A percentile compares a stretch with the other conserved stretches of the same genome.
Conservation (phyloP, 2,797 vertebrate species). For the Syngnathus rostellatus region DNA sequence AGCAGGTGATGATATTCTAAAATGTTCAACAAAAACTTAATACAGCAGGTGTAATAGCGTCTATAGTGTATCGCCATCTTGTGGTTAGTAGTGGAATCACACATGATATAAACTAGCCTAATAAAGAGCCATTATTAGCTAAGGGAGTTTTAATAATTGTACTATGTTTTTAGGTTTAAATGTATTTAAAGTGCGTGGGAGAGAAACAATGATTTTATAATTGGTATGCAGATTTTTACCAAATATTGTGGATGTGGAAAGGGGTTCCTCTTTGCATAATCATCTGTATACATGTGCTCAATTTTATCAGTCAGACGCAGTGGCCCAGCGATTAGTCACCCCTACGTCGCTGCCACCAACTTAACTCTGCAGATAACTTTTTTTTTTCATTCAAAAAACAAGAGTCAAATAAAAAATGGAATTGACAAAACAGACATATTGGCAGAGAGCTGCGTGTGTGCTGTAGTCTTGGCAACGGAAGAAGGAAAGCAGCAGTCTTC, state of each 20-base stretch:
- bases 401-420: conserved; percentile 33
- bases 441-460: conserved; percentile 26
- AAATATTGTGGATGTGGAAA: neutral
- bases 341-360: conserved; percentile 22
- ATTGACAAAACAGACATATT: conserved; percentile 27
- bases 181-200: neutral
- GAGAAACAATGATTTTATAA: neutral
- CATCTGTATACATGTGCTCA: conserved; percentile 12
- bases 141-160: neutral
- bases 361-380: conserved; percentile 18
- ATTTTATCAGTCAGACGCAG: conserved; percentile 35
- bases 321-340: conserved; percentile 27
- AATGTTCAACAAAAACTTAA: too few species aligned
- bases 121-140: too few species aligned
- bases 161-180: neutral
- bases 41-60: too few species aligned
- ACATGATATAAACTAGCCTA: too few species aligned
- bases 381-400: conserved; percentile 22
- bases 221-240: too few species aligned
- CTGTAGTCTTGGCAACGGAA: conserved; percentile 62
- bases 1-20: too few species aligned
- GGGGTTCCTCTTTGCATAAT: neutral
- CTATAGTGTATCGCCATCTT: too few species aligned
- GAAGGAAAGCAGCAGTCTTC: conserved; percentile 27
- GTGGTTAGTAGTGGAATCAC: too few species aligned